Base-by-base conservation (phyloP, 1,140 invertebrate species). In the Nasonia longicornis region DNA sequence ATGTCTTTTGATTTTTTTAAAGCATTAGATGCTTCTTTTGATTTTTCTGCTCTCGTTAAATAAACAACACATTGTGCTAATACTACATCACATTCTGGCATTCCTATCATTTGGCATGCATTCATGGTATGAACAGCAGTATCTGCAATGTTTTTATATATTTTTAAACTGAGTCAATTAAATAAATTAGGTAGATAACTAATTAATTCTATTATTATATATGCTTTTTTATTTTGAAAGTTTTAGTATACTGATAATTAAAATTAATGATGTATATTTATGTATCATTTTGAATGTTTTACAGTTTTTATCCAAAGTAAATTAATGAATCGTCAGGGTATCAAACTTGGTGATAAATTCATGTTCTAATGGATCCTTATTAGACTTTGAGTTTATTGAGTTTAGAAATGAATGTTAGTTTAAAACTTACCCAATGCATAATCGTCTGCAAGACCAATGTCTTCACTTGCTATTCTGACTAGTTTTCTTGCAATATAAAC, bases 31-130 rank as follows among this genome's bases (percentile, higher is more conserved):
- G 91, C 72, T 90, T 89, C 58, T 86, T 82, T 85, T 48, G 94
- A 96, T 88, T 96, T 96, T n/a, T 93, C 92, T 42, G 95, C 94
- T 84, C 93, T 90, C 0, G 95, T 93, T 64, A 96, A 88, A 86
- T 96, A 94, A 45, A 95, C 92, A 38, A 93, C 93, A 85, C 94
- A 95, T 86, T 96, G 94, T 4, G 94, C 93, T 26, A 97, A 87
- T 63, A 95, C 86, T 22, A 96, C 93, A 87, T 95, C 94, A 88
- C 94, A 94, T 85, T 97, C 95, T 2, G 95, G 95, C 94, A 95
- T 95, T 22, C 96, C 96, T 58, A 97, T 91, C 74, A 95, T 91
- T 88, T 96, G 94, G 85, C 95, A 96, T 8, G 94, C 95, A 84
- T 96, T 93, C 89, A 95, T 92, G 14, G 95, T 94, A 6, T 94